Percentiles rank a stretch among this genome's conserved stretches.
Evolutionary conservation across 2,113 vertebrate species (phyloP).

Genomic region (Crotalus viridis): DNA sequence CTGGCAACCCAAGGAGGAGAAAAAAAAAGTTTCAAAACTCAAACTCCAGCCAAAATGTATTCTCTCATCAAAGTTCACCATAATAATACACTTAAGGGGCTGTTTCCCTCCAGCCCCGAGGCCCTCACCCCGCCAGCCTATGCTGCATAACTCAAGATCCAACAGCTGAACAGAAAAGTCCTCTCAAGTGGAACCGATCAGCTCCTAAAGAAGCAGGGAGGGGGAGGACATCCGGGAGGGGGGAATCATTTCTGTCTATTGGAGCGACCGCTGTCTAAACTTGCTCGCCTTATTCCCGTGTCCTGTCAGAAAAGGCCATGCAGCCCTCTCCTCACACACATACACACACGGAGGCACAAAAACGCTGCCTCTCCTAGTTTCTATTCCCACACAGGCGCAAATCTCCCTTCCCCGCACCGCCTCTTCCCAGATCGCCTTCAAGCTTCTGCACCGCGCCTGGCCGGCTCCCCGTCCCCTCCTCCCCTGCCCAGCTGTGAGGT

Average conservation of each 20-base stretch:
- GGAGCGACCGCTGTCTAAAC: too few relatives aligned
- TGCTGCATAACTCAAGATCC: not conserved
- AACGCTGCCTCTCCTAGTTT: not conserved
- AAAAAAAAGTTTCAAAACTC: not conserved
- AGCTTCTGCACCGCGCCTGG: not conserved
- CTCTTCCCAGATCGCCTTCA: constrained; percentile 5
- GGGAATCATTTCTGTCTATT: not conserved
- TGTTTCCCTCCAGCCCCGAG: not conserved
- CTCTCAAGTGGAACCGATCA: not conserved
- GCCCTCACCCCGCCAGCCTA: not conserved
- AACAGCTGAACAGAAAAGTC: not conserved
- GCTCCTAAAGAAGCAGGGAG: not conserved
- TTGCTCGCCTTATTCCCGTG: not conserved
- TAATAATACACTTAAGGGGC: not conserved
- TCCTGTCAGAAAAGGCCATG: not conserved
- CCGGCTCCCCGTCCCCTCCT: too few relatives aligned
- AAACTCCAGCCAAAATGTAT: not conserved
- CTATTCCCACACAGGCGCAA: not conserved
- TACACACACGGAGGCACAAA: too few relatives aligned
- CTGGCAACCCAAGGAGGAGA: constrained; percentile 57
- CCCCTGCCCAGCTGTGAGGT: not conserved
- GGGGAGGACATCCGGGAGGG: too few relatives aligned
- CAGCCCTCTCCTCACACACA: not conserved
- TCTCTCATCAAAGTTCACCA: not conserved
- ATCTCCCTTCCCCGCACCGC: not conserved